Base-by-base conservation (phyloP, 2,888 invertebrate species). In the Andrena marginata region DNA sequence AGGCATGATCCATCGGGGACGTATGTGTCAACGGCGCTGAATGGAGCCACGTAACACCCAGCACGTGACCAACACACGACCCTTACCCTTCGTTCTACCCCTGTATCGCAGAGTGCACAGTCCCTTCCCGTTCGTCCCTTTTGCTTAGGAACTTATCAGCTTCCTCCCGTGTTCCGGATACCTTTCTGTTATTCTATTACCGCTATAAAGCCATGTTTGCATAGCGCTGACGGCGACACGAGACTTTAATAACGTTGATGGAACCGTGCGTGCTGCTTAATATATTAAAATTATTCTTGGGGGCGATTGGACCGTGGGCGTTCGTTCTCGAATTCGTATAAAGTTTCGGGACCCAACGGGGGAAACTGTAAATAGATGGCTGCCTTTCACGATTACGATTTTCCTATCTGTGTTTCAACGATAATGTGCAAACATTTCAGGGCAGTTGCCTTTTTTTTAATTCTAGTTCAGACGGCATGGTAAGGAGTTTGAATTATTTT, bases 41-140 rank as follows among this genome's bases (percentile, higher is more conserved):
- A 88, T 86, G 80, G 71, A 63, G 77, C 68, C 83, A 87, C 78
- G 80, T 76, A 87, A 83, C 72, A 74, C 77, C 60, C 72, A 62
- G 65, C 88, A 86, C 84, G 86, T 84, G 85, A 78, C 85, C 67
- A 77, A 63, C 79, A 51, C 82, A 76, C 84, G 77, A 82, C 74
- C 76, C 80, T 69, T 51, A 60, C 69, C 65, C 71, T 48, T 8
- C 71, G 29, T 69, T 64, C 31, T 74, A 68, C 54, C 72, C 70
- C 69, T 48, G 33, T 69, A 29, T 29, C 29, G 20, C 31, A 23
- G 49, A 60, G 16, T 23, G n/a, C 26, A 23, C 35, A 60, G 16
- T 62, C 77, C 42, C 77, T 49, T 13, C 29, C 13, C 49, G 16
- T 2, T 31, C 77, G 48, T 59, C 67, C 68, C 69, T 85, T 13